Base-by-base conservation (phyloP, 2,888 invertebrate genomes). In the Acleris emargana region DNA sequence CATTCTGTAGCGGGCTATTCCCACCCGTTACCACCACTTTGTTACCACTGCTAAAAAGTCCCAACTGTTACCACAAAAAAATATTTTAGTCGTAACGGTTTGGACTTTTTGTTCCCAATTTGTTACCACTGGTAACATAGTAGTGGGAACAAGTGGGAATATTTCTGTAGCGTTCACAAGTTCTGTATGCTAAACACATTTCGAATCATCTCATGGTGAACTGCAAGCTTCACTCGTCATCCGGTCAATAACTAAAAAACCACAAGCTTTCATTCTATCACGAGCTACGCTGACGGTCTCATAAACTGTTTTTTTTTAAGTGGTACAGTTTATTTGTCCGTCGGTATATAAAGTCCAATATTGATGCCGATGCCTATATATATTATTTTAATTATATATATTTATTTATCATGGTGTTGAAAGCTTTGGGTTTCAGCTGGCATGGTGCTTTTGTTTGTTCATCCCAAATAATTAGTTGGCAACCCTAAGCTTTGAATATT, bases 341-440 rank as follows among this genome's bases (percentile, higher is more conserved):
- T 32, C 9, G 3, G 32, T 32, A 9, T 32, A 75, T 74, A 80
- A 82, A 86, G 91, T 92, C 91, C 91, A 91, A 91, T 91, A 91
- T 91, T 91, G 91, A 89, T 84, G 74, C 71, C 50, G 67, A 68
- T 70, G 67, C 75, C 64, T 38, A 38, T 38, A 38, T 38, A 38
- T 69, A 47, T 64, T 67, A 43, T 67, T 38, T 38, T 38, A 38
- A 38, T 38, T 38, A 64, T 67, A 45, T 62, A 54, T 69, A 59
- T 67, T 47, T 75, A 72, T 74, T 4, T 69, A 73, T 74, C 71
- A 60, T 78, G 76, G 78, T 77, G 79, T 80, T 87, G 89, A 89
- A 88, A 90, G 91, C 91, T 90, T 91, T 89, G 91, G 89, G 89
- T 89, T 87, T 84, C 83, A 75, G 84, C 83, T 80, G 76, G 87